phyloP scores from a whole-genome alignment of 2,113 vertebrate species.

The Phyllostomus hastatus region DNA sequence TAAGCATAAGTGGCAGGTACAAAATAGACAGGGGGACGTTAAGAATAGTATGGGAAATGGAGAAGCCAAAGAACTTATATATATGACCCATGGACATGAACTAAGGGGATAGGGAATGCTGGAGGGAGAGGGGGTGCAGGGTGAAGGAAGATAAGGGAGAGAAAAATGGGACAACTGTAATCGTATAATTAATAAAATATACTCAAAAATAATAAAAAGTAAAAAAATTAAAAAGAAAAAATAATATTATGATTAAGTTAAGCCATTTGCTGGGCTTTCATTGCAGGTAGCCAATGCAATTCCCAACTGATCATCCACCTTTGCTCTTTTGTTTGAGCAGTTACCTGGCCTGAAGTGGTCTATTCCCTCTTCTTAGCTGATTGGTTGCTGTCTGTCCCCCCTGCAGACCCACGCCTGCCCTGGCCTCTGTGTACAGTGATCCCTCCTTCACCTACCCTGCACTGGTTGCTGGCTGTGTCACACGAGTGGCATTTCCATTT shows the following conservation, averaged over 20 bases:
- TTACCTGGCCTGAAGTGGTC: background rate
- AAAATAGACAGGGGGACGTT: too few species aligned
- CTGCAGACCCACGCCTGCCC: rapidly evolving
- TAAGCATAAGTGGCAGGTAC: too few species aligned
- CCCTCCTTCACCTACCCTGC: background rate
- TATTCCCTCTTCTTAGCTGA: background rate
- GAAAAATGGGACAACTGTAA: too few species aligned
- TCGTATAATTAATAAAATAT: too few species aligned
- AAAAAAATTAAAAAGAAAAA: background rate
- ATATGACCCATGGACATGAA: too few species aligned
- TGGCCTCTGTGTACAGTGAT: background rate
- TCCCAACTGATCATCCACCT: background rate
- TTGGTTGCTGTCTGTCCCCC: background rate
- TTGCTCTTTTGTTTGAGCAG: background rate
- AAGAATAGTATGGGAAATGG: too few species aligned
- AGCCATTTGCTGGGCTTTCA: background rate
- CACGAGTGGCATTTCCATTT: background rate
- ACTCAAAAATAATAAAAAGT: too few species aligned
- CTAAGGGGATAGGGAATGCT: too few species aligned
- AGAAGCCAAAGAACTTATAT: too few species aligned
- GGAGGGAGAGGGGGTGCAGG: too few species aligned
- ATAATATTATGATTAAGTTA: background rate
- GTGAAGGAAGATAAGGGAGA: too few species aligned
- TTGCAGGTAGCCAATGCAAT: background rate
- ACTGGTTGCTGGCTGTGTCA: too few species aligned